phyloP scores from a whole-genome alignment of 2,113 vertebrate species.

The Neogobius melanostomus region DNA sequence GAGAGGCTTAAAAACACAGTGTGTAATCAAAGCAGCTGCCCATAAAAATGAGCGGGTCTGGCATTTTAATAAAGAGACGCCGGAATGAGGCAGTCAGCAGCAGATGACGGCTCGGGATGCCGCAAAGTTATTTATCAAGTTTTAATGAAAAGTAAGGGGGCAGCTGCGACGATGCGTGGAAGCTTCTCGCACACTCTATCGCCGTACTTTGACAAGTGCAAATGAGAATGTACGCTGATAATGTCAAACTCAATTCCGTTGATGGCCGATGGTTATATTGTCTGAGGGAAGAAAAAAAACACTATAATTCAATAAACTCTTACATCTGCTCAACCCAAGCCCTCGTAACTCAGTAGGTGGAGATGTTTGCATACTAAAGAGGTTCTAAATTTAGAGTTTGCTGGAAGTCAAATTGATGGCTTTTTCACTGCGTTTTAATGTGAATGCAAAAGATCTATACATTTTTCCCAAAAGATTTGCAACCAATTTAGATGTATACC shows the following conservation, averaged over 20 bases:
- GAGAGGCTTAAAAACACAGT: constrained; percentile 24
- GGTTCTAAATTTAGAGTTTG: no score
- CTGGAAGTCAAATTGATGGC: no score
- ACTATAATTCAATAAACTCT: background rate
- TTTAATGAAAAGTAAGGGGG: background rate
- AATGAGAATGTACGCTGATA: background rate
- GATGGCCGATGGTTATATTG: background rate
- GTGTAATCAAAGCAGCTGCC: constrained; percentile 52
- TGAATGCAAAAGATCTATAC: no score
- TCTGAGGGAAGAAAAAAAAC: background rate
- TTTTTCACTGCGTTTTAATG: no score
- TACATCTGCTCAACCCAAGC: no score
- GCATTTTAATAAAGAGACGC: constrained; percentile 24
- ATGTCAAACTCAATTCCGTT: background rate
- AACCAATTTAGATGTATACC: no score
- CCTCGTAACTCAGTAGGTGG: no score
- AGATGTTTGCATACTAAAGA: no score
- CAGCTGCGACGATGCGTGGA: background rate
- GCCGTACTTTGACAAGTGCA: background rate
- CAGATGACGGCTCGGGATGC: constrained; percentile 10
- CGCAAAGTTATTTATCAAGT: background rate
- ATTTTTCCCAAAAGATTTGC: no score
- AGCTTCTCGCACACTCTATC: background rate
- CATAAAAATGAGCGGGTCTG: constrained; percentile 49
- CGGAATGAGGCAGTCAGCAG: constrained; percentile 16